Conservation (phyloP, 2,888 invertebrate species). For the Kuschelorhynchus macadamiae region DNA sequence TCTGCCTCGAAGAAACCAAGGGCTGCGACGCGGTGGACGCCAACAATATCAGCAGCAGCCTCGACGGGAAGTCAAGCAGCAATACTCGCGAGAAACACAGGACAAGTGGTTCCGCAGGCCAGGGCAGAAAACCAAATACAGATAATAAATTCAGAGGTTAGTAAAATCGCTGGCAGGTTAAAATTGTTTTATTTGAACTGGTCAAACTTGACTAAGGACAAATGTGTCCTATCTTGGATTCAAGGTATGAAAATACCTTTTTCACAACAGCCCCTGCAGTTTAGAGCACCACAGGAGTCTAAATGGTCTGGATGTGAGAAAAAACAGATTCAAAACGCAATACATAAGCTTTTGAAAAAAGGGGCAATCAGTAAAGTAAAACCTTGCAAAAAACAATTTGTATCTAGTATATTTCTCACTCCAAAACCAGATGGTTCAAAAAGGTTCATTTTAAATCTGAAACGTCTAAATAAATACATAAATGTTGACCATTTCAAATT, state of each 20-base stretch:
- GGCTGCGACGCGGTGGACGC: no score
- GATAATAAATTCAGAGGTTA: no score
- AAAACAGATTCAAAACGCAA: no score
- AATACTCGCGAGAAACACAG: no score
- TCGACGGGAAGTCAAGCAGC: neutral
- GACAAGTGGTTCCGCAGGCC: no score
- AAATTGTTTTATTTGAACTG: neutral
- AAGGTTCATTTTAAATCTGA: neutral
- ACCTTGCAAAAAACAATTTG: neutral
- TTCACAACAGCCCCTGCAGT: neutral
- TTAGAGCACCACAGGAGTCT: neutral
- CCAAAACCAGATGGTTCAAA: no score
- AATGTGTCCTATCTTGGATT: neutral
- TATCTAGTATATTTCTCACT: no score
- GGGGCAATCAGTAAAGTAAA: neutral
- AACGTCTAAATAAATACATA: neutral
- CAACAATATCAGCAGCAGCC: no score
- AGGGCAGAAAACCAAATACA: no score
- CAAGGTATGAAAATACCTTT: constrained; percentile 9
- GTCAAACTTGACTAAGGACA: neutral
- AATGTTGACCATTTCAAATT: neutral
- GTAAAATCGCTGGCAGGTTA: neutral
- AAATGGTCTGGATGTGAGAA: neutral
- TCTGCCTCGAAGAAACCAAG: neutral
- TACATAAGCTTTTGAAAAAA: neutral